Conservation (phyloP, 1,140 invertebrate species). For the Idris sp. region DNA sequence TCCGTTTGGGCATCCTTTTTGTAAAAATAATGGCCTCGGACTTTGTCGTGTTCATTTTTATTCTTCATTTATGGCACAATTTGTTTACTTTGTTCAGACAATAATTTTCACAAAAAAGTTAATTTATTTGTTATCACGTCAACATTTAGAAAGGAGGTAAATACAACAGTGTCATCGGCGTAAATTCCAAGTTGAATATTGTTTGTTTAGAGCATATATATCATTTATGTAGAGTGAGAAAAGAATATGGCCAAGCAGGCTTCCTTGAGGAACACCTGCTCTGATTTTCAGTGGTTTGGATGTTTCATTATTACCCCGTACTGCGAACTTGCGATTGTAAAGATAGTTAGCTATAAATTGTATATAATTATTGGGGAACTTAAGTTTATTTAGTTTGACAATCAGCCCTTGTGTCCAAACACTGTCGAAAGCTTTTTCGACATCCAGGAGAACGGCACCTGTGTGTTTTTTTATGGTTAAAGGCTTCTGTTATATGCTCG, state of each 20-base stretch:
- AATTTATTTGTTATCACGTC: too few species aligned
- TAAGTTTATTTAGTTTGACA: not conserved
- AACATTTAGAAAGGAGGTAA: too few species aligned
- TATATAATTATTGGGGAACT: not conserved
- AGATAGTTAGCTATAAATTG: not conserved
- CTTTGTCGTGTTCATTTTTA: not conserved
- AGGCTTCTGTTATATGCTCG: not conserved
- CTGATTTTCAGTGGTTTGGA: not conserved
- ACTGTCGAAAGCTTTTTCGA: not conserved
- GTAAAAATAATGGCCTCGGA: slow-evolving; percentile 4
- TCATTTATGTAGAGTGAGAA: not conserved
- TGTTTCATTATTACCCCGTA: not conserved
- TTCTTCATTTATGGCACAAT: not conserved
- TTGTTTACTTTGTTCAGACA: not conserved
- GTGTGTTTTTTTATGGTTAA: not conserved
- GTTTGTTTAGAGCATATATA: too few species aligned
- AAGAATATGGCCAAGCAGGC: not conserved
- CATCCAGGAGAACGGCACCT: not conserved
- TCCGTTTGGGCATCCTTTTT: not conserved
- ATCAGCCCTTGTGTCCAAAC: not conserved
- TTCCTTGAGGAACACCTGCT: not conserved
- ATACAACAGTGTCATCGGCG: too few species aligned
- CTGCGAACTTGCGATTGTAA: not conserved
- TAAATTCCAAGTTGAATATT: too few species aligned
- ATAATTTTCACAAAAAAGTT: too few species aligned